Conservation (phyloP, 2,888 invertebrate genomes). For the Phorcus lineatus region DNA sequence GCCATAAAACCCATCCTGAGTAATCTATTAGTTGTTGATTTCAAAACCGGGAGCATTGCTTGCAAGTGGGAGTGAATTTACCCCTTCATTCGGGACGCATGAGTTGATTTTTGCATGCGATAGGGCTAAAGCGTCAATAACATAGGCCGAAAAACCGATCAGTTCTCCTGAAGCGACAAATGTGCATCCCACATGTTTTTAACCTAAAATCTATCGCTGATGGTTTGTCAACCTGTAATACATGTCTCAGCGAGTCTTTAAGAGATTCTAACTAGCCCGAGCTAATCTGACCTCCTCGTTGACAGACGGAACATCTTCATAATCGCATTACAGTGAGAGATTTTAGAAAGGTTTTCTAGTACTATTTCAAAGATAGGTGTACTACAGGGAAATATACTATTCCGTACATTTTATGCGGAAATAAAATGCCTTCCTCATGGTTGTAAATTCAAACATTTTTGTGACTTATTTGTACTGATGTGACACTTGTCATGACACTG, state of each 20-base stretch:
- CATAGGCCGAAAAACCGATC: conserved; percentile 1
- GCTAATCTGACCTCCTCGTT: background rate
- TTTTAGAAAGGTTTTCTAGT: conserved; percentile 10
- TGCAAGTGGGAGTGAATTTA: conserved; percentile 6
- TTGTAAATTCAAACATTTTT: no score
- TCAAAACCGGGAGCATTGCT: conserved; percentile 8
- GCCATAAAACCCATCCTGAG: conserved; percentile 3
- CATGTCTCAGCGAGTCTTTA: background rate
- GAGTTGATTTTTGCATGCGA: background rate
- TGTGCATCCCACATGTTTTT: conserved; percentile 2
- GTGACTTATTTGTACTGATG: no score
- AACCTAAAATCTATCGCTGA: background rate
- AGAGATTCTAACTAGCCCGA: background rate
- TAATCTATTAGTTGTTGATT: background rate
- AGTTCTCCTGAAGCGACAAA: background rate
- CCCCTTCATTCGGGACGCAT: background rate
- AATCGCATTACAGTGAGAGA: conserved; percentile 11
- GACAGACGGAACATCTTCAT: conserved; percentile 2
- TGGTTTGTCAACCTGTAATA: background rate
- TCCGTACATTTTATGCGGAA: background rate
- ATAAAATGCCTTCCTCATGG: background rate
- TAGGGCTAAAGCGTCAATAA: background rate
- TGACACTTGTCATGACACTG: no score
- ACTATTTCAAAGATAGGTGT: background rate
- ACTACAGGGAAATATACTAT: background rate